Conservation (phyloP, 2,888 invertebrate genomes). For the Eristalis intricaria region DNA sequence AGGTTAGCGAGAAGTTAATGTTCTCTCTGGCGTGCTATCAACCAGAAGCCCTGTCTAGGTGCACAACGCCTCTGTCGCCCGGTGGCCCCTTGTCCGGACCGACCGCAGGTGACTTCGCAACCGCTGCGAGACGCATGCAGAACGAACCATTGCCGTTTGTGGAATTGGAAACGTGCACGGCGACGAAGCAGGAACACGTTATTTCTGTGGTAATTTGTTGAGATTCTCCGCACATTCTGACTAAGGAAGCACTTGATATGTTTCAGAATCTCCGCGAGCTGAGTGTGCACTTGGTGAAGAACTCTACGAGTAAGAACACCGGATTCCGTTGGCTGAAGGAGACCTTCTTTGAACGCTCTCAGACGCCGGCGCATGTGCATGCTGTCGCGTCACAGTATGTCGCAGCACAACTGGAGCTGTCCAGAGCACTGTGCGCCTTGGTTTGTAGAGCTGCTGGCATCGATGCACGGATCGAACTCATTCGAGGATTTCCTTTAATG, state of each 20-base stretch:
- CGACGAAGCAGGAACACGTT: slow-evolving; percentile 93
- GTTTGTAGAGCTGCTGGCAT: slow-evolving; percentile 87
- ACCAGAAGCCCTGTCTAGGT: slow-evolving; percentile 92
- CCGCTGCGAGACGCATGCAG: slow-evolving; percentile 80
- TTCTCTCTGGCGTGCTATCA: slow-evolving; percentile 91
- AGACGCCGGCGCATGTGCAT: slow-evolving; percentile 88
- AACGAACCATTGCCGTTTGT: slow-evolving; percentile 88
- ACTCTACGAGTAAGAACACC: slow-evolving; percentile 82
- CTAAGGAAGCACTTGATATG: neutral
- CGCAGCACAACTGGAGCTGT: slow-evolving; percentile 90
- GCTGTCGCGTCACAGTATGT: slow-evolving; percentile 91
- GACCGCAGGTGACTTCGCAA: slow-evolving; percentile 80
- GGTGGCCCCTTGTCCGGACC: slow-evolving; percentile 83
- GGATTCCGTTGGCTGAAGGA: slow-evolving; percentile 81
- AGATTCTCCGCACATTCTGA: neutral
- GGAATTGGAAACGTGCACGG: slow-evolving; percentile 92
- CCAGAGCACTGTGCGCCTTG: slow-evolving; percentile 89
- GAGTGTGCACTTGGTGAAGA: slow-evolving; percentile 90
- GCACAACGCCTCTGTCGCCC: slow-evolving; percentile 92
- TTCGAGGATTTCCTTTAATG: slow-evolving; percentile 91
- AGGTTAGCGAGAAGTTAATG: slow-evolving; percentile 89
- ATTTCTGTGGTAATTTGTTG: slow-evolving; percentile 87
- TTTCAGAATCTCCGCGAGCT: slow-evolving; percentile 90
- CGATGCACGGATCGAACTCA: slow-evolving; percentile 86
- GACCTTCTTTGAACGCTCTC: slow-evolving; percentile 81